Evolutionary conservation across 2,888 invertebrate species (phyloP), one percentile per base, ranked within the genome.

Genomic region (Ochropacha duplaris): DNA sequence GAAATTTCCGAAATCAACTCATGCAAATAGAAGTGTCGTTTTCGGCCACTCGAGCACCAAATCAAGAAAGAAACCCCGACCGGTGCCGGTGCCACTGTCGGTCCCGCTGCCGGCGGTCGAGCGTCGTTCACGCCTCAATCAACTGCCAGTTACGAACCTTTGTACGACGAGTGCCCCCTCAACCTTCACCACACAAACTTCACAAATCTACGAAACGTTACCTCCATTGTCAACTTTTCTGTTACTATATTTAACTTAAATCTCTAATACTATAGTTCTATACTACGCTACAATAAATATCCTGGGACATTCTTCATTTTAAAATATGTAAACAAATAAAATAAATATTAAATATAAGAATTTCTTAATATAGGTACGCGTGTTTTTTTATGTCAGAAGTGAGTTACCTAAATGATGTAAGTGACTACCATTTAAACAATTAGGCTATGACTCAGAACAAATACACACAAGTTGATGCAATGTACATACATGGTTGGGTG

Each of bases 121-220:
- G 84, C 85, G 87, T 78, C 87, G 84, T 89, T 90, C 88, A 91
- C 87, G 92, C 87, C 84, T 89, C 92, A 92, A 92, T 92, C 92
- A 92, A 92, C 92, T 79, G 84, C 84, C 86, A 79, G 86, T 87
- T 86, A 84, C 84, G 83, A 77, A 80, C 83, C 87, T 89, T 90
- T 87, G 88, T 88, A 79, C 81, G 69, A 71, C 78, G 77, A 88
- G 85, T 78, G 82, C 83, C 81, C 79, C 75, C 81, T 69, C 66
- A 76, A 79, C 71, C 77, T 74, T 74, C 66, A 76, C 81, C 84
- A 78, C 80, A 83, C 81, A 79, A 81, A 77, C 81, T 79, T 75
- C 73, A 74, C 65, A 72, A 73, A 78, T 78, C 79, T 77, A 69
- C 54, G 69, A 77, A 74, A 69, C 66, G 66, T 69, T 62, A 50